Conservation (phyloP, 2,113 vertebrate species). For the Loxodonta africana region DNA sequence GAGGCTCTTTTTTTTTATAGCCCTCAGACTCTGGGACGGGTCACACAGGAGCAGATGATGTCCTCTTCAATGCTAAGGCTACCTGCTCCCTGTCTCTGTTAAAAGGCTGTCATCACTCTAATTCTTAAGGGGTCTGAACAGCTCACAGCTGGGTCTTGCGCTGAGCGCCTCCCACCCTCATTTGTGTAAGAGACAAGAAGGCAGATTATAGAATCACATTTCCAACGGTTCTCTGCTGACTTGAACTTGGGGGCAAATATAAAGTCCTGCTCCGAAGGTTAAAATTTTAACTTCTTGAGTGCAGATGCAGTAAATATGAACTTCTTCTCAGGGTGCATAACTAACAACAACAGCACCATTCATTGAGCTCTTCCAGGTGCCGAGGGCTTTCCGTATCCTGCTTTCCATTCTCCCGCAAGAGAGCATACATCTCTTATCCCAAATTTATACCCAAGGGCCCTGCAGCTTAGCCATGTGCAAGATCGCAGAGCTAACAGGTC, state of each 20-base stretch:
- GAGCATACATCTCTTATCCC: background rate
- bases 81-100: background rate
- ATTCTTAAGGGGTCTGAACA: background rate
- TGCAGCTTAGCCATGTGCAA: background rate
- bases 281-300: background rate
- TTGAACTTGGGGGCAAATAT: background rate
- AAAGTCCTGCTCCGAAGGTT: background rate
- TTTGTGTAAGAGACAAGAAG: background rate
- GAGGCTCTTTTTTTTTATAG: background rate
- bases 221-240: background rate
- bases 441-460: background rate
- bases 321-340: fast-evolving
- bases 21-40: constrained; percentile 7
- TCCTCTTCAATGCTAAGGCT: background rate
- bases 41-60: background rate
- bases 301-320: background rate
- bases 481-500: background rate
- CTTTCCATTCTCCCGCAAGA: background rate
- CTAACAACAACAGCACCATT: no score
- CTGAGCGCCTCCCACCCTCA: background rate
- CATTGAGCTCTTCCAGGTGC: background rate
- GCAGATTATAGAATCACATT: background rate
- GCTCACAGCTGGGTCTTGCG: background rate
- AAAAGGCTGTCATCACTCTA: background rate
- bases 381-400: background rate